These are phyloP conservation scores for Epinephelus awoara DNA, from an alignment of 2,797 vertebrate species.

Conservation along the genomic window DNA sequence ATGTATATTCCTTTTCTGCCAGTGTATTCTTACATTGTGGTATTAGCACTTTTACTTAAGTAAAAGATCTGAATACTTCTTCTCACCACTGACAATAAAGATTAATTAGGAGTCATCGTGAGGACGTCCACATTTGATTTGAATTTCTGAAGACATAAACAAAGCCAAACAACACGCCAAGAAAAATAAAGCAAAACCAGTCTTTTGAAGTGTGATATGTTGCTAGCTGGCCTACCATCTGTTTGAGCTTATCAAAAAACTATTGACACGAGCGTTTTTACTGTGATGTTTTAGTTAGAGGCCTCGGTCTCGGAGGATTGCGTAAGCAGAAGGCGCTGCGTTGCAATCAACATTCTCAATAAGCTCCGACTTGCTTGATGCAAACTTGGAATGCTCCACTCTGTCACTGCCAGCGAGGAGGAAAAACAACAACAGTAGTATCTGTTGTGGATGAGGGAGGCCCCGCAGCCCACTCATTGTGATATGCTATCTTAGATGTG, in stretches of 20 bases:
- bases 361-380: slow-evolving; percentile 66
- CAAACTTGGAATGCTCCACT: slow-evolving; percentile 65
- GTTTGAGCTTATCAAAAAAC: slow-evolving; percentile 64
- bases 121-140: slow-evolving; percentile 40
- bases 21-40: neutral
- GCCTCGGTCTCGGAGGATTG: slow-evolving; percentile 43
- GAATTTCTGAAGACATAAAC: slow-evolving; percentile 32
- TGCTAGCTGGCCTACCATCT: slow-evolving; percentile 54
- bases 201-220: slow-evolving; percentile 54
- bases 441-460: slow-evolving; percentile 67
- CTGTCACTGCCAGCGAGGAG: slow-evolving; percentile 58
- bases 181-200: slow-evolving; percentile 39
- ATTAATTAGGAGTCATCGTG: slow-evolving; percentile 29
- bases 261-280: slow-evolving; percentile 54
- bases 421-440: slow-evolving; percentile 62
- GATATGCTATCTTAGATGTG: slow-evolving; percentile 74
- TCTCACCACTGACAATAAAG: slow-evolving; percentile 3
- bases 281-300: slow-evolving; percentile 67
- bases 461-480: slow-evolving; percentile 68
- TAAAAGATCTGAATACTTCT: slow-evolving; percentile 12
- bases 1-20: too few relatives aligned
- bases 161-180: slow-evolving; percentile 38
- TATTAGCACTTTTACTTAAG: neutral
- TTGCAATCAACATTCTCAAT: slow-evolving; percentile 61
- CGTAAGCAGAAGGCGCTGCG: slow-evolving; percentile 44